Evolutionary conservation across 2,113 vertebrate genomes (phyloP), one percentile per base, ranked within the genome.

Genomic region (Machaerirhynchus nigripectus): DNA sequence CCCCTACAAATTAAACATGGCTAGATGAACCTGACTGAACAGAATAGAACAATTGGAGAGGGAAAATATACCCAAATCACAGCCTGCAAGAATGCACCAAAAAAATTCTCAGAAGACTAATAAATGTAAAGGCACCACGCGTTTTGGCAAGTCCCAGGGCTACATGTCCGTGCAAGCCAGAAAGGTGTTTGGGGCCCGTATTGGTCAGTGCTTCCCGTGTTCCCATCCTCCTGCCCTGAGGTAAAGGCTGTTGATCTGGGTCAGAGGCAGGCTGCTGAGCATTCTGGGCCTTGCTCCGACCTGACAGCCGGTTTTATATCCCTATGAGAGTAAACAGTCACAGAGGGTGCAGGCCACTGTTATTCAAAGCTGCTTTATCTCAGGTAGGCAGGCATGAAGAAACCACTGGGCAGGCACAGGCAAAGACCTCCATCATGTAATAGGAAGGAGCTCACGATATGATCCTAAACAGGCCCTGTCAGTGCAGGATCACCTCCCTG

Each of bases 401-500:
- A 93, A 55, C 10, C 23, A 31, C 17, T 28, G n/a, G 53, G 49
- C 49, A 81, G n/a, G 53, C 49, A 64, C 0, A 67, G 47, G n/a
- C 14, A 52, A 68, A 89, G 56, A 50, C 26, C 40, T 77, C 28
- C 35, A 69, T 60, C 39, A 22, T 1, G 3, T 23, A 37, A 61
- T 0, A 55, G n/a, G 3, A 17, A 13, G 20, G 20, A 91, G 35
- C 22, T 40, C 33, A 23, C 0, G 0, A 7, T 11, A 20, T 1
- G 56, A 68, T n/a, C 33, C 57, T 40, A 49, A 91, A 16, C 10
- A 68, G 39, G 18, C 47, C 49, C 23, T 28, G 8, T 13, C 10
- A 6, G 26, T 30, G 55, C 39, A 75, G 31, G 61, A 74, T 18
- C 87, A 79, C 28, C 40, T 68, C 79, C n/a, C 31, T 35, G 40